These are phyloP conservation scores for Hirundichthys speculiger DNA, from an alignment of 2,113 vertebrate genomes.

Conservation along the genomic window DNA sequence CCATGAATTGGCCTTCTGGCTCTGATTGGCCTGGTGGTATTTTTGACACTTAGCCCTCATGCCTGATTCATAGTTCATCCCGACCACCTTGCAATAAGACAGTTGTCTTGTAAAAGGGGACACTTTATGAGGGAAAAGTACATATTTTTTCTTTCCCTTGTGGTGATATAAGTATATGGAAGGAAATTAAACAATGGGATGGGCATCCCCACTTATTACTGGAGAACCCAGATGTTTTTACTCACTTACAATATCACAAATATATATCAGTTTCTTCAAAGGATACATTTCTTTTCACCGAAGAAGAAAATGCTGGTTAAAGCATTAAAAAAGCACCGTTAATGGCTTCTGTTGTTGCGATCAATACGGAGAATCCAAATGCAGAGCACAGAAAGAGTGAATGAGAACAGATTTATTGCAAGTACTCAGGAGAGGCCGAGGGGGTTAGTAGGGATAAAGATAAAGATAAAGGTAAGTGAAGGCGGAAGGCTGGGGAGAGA, in stretches of 20 bases:
- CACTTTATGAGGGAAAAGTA: neutral
- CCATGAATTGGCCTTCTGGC: too few species aligned
- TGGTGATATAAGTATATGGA: neutral
- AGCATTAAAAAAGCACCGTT: neutral
- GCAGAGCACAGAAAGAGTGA: neutral
- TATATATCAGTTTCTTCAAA: neutral
- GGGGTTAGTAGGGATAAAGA: neutral
- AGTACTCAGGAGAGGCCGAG: neutral
- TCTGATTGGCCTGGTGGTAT: too few species aligned
- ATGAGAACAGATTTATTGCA: constrained; percentile 1
- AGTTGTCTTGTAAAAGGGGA: neutral
- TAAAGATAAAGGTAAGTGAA: constrained; percentile 2
- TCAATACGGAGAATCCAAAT: constrained; percentile 12
- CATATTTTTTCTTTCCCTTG: neutral
- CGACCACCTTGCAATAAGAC: too few species aligned
- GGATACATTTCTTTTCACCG: neutral
- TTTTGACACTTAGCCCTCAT: too few species aligned
- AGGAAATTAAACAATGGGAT: neutral
- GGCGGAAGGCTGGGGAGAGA: neutral
- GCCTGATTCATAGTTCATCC: too few species aligned
- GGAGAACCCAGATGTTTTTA: neutral
- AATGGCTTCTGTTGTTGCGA: neutral
- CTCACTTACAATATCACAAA: neutral
- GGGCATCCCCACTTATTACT: neutral
- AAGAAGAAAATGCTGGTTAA: neutral